Evolutionary conservation across 2,797 vertebrate species (phyloP).

Genomic region (Semaprochilodus insignis): DNA sequence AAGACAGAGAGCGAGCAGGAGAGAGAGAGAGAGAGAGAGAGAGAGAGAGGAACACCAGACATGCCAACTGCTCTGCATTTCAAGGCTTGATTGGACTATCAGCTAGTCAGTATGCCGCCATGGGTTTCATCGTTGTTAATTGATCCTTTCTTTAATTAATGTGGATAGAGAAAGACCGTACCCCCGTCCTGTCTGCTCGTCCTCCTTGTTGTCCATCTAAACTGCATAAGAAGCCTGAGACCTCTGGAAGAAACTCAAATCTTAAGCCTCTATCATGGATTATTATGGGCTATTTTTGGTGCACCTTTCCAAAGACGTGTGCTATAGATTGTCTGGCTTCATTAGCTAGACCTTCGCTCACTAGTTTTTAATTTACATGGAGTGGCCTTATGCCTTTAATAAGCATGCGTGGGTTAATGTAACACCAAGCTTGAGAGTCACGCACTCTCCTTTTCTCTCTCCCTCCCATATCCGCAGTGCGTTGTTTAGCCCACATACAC

Average conservation of each 20-base stretch:
- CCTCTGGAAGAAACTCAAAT: constrained; percentile 67
- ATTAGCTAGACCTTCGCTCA: constrained; percentile 71
- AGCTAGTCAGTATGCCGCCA: constrained; percentile 79
- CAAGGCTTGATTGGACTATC: constrained; percentile 83
- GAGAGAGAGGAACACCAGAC: constrained; percentile 60
- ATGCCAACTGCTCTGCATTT: constrained; percentile 84
- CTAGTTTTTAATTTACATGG: constrained; percentile 77
- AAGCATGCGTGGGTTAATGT: constrained; percentile 76
- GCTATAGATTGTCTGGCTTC: constrained; percentile 71
- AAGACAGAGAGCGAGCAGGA: background rate
- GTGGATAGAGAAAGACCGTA: constrained; percentile 80
- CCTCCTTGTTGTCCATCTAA: constrained; percentile 80
- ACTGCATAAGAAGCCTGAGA: constrained; percentile 73
- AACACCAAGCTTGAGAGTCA: constrained; percentile 66
- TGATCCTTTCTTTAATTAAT: constrained; percentile 89
- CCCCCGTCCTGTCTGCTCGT: constrained; percentile 78
- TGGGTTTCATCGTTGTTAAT: constrained; percentile 85
- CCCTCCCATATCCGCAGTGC: constrained; percentile 46
- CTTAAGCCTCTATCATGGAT: constrained; percentile 71
- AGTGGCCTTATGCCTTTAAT: constrained; percentile 74
- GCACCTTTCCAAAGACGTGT: constrained; percentile 64
- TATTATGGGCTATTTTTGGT: constrained; percentile 75
- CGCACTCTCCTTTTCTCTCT: constrained; percentile 47
- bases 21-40: constrained; percentile 50
- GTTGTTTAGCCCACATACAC: constrained; percentile 60